Base-by-base conservation (phyloP, 2,888 invertebrate species). In the Adelphocoris suturalis region DNA sequence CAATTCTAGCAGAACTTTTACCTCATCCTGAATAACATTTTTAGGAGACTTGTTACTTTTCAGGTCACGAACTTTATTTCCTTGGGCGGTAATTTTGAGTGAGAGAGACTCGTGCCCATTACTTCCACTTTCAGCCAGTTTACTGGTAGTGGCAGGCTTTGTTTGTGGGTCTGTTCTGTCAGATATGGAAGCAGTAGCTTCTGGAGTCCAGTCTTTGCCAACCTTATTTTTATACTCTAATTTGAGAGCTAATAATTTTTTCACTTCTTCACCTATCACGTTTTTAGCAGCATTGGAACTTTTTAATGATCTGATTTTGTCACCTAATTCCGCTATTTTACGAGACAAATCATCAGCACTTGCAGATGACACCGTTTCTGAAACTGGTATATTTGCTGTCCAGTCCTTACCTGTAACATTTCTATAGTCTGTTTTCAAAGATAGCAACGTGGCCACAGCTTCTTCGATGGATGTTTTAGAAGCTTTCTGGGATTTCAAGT, bases 41-140 rank as follows among this genome's bases (percentile, higher is more conserved):
- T 97, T 97, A 0, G 95, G 94, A 0, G 96, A 95, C 92, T 96
- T 96, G 2, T 95, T 94, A 0, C 95, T 91, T 93, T 97, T 97
- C 14, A 97, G 93, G 86, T 95, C 94, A 14, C 98, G 94, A 3
- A 98, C 95, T 93, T 95, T 95, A 47, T 92, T 91, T 27, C 94
- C 93, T 92, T 95, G 95, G 48, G 93, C 94, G 2, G 94, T 94
- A 92, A 95, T 95, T 90, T 94, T 93, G 0, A 93, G 91, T 93
- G 37, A 37, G 37, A 37, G 37, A 7, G 37, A 37, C 37, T 37
- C 37, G 37, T 2, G 7, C 7, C 7, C 37, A 37, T 37, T 37
- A 37, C 37, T 37, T 7, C 7, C 37, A 2, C 37, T n/a, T n/a
- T n/a, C n/a, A n/a, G n/a, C 37, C 37, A 37, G 37, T 37, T 37